Conservation (phyloP, 2,797 vertebrate species). For the Amblyopsis hoosieri region DNA sequence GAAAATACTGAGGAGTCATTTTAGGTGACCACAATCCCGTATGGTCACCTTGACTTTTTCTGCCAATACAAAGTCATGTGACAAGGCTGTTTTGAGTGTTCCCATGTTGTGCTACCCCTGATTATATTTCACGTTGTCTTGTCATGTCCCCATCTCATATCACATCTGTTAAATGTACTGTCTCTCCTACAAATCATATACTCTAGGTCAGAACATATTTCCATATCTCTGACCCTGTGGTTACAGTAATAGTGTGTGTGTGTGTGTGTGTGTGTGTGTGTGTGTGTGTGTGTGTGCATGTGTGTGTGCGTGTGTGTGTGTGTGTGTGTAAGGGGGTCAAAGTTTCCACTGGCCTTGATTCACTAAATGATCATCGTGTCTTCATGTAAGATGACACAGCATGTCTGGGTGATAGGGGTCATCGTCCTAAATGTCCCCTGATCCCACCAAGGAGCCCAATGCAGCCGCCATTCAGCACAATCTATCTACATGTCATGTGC, state of each 20-base stretch:
- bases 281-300: neutral
- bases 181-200: slow-evolving; percentile 24
- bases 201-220: slow-evolving; percentile 62
- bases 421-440: neutral
- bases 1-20: too few species aligned
- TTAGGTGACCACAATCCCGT: neutral
- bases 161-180: slow-evolving; percentile 3
- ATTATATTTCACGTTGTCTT: slow-evolving; percentile 1
- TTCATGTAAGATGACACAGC: too few species aligned
- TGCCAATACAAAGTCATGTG: neutral
- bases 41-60: slow-evolving; percentile 12
- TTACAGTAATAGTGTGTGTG: slow-evolving; percentile 22
- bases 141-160: slow-evolving; percentile 13
- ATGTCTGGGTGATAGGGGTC: too few species aligned
- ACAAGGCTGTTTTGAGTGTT: neutral
- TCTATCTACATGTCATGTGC: too few species aligned
- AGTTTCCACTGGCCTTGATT: slow-evolving; percentile 49
- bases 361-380: slow-evolving; percentile 11
- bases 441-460: neutral
- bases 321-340: neutral
- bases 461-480: too few species aligned
- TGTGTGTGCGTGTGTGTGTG: slow-evolving; percentile 3
- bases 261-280: slow-evolving; percentile 1
- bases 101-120: neutral
- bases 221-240: slow-evolving; percentile 17